These are phyloP conservation scores for Scolopax mira DNA, from an alignment of 2,113 vertebrate species.

Conservation along the genomic window DNA sequence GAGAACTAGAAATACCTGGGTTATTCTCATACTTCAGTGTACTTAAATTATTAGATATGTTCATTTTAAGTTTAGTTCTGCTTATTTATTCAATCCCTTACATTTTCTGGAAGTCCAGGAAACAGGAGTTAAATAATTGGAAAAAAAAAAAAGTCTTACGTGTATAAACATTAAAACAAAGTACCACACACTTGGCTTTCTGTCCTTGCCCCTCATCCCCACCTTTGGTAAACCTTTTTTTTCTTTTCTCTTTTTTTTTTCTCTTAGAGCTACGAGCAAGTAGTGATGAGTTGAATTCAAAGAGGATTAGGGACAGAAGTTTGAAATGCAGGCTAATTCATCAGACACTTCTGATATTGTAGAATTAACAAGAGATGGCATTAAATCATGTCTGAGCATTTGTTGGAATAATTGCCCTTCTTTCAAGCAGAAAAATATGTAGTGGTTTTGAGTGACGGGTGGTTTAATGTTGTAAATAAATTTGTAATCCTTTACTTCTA, in stretches of 20 bases:
- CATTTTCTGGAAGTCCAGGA: too few relatives aligned
- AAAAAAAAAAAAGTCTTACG: too few relatives aligned
- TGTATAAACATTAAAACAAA: background rate
- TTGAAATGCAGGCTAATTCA: slow-evolving; percentile 25
- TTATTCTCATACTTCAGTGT: background rate
- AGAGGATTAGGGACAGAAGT: background rate
- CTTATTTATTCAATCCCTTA: background rate
- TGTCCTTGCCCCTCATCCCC: accelerated
- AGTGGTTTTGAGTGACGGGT: slow-evolving; percentile 14
- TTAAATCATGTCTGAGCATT: slow-evolving; percentile 12
- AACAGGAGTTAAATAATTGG: too few relatives aligned
- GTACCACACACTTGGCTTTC: background rate
- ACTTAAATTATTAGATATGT: background rate
- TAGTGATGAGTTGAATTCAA: background rate
- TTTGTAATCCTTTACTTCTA: background rate
- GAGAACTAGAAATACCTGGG: background rate
- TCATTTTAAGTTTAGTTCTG: background rate
- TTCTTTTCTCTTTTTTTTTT: too few relatives aligned
- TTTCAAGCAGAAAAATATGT: background rate
- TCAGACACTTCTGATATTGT: slow-evolving; percentile 1
- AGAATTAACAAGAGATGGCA: slow-evolving; percentile 11
- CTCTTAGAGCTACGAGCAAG: background rate
- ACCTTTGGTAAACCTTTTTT: background rate
- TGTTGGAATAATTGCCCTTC: slow-evolving; percentile 15
- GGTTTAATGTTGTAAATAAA: slow-evolving; percentile 4